Evolutionary conservation across 1,140 invertebrate species (phyloP), one percentile per base, ranked within the genome.

Genomic region (Camponotus floridanus): DNA sequence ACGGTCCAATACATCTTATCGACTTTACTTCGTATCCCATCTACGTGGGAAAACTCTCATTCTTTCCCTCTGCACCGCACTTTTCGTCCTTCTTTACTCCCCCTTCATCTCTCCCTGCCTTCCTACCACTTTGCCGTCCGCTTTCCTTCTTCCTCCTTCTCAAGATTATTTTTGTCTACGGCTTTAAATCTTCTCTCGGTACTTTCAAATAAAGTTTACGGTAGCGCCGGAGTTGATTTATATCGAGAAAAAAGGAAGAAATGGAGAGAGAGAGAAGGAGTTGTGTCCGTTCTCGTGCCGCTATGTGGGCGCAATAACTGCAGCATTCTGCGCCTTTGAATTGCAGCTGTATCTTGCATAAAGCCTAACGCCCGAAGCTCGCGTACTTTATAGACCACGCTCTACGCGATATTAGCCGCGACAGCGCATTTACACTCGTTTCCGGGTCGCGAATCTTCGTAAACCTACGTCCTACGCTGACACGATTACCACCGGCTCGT

Each of bases 191-290:
- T 91, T 91, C 76, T 39, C 86, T 33, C 61, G 90, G 86, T 91
- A 90, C 91, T 91, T 91, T 91, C 91, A 91, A 91, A 91, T 91
- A 91, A 91, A 91, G 91, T 91, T 91, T 91, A 88, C 88, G 86
- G 84, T 91, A 87, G 88, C 91, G 85, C 76, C 61, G 74, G 86
- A 91, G 91, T 91, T 91, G 91, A 91, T 91, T 91, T 91, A 91
- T 91, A 86, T 86, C 83, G 76, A 9, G 79, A 85, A 91, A 26
- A 91, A 91, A 85, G 83, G 65, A 76, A 86, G 83, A 88, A 86
- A 85, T 85, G 45, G 57, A n/a, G 21, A 26, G 26, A n/a, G 45
- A 62, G 36, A 45, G 64, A 55, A 21, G 13, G 42, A 31, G 7
- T 26, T 33, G 21, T 11, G 57, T 55, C 39, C 21, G 48, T 33